Percentiles rank a stretch among this genome's conserved stretches.
phyloP scores from a whole-genome alignment of 2,888 invertebrate species.

The Xylota segnis region DNA sequence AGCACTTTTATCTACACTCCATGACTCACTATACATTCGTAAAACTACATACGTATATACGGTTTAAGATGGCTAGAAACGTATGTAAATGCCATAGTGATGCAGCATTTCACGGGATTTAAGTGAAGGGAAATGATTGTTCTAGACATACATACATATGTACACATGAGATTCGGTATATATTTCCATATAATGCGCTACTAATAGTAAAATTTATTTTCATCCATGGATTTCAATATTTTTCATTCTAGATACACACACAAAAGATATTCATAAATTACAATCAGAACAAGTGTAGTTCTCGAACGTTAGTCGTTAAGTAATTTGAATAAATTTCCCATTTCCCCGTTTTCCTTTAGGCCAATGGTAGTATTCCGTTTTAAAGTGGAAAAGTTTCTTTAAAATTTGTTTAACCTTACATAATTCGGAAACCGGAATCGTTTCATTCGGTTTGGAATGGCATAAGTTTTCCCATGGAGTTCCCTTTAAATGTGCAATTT shows the following conservation, averaged over 20 bases:
- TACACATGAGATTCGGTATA: background rate
- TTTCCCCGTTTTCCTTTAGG: conserved; percentile 14
- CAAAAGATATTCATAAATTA: conserved; percentile 37
- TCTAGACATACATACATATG: background rate
- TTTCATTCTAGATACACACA: conserved; percentile 19
- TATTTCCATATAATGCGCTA: background rate
- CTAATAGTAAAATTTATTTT: conserved; percentile 1
- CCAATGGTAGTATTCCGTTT: background rate
- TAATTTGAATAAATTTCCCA: conserved; percentile 30
- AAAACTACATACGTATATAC: conserved; percentile 4
- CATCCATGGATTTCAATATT: background rate
- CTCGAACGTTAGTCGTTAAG: background rate
- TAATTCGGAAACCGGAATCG: conserved; percentile 12
- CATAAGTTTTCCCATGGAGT: conserved; percentile 4
- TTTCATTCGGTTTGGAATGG: background rate
- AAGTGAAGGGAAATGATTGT: conserved; percentile 4
- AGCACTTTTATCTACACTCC: conserved; percentile 6
- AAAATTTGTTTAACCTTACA: background rate
- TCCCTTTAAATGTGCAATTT: conserved; percentile 52
- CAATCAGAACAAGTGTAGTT: conserved; percentile 24
- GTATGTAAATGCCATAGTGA: conserved; percentile 21
- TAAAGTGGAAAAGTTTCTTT: background rate
- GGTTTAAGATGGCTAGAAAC: conserved; percentile 16
- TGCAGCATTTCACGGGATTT: conserved; percentile 7
- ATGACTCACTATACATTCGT: conserved; percentile 3